Evolutionary conservation across 2,797 vertebrate species (phyloP).

Genomic region (Cossypha caffra): DNA sequence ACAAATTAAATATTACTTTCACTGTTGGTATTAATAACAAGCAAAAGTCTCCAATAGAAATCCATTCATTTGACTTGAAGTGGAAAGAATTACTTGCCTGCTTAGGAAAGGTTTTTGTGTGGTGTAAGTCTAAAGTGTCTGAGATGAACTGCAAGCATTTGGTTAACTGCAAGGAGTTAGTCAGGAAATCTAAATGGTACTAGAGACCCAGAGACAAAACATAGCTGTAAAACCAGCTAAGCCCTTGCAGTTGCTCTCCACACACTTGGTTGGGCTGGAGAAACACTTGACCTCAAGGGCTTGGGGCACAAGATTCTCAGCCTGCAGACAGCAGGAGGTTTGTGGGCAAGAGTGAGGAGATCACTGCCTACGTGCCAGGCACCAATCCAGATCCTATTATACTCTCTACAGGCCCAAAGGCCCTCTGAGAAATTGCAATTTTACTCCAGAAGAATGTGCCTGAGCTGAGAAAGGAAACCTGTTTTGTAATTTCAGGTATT

Average conservation of each 20-base stretch:
- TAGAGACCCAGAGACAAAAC: not conserved
- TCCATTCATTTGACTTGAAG: not conserved
- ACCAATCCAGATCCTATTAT: not conserved
- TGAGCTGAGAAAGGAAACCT: not conserved
- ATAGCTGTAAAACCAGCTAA: not conserved
- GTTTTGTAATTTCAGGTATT: not conserved
- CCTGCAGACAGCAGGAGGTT: not conserved
- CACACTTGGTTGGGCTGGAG: not conserved
- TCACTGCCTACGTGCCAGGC: not conserved
- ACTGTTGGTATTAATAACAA: not conserved
- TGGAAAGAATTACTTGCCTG: not conserved
- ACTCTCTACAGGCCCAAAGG: not conserved
- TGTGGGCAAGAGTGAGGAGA: not conserved
- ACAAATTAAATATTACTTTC: not conserved
- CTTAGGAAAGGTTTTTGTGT: not conserved
- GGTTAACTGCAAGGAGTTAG: not conserved
- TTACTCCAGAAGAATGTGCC: not conserved
- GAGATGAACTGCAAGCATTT: not conserved
- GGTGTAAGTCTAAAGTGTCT: not conserved
- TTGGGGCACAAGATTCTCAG: constrained; percentile 4
- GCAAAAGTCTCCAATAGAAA: not conserved
- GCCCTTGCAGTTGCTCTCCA: not conserved
- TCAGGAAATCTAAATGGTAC: not conserved
- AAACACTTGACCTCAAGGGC: not conserved
- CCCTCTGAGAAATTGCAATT: not conserved